Percentiles rank a stretch among this genome's conserved stretches.
These are phyloP conservation scores for Phyllotreta striolata DNA, from an alignment of 2,888 invertebrate species.

Conservation along the genomic window DNA sequence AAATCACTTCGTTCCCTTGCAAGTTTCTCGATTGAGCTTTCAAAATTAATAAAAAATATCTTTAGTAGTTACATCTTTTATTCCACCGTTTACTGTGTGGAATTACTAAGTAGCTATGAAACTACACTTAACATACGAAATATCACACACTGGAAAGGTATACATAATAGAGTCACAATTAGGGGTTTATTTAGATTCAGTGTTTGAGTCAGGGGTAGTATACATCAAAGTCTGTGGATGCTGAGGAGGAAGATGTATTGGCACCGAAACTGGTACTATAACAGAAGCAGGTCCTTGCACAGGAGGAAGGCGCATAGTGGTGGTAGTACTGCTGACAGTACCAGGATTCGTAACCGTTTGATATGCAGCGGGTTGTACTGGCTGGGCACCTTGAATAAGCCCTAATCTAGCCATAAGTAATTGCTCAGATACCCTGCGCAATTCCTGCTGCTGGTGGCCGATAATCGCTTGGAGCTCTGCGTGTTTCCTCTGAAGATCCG, in stretches of 20 bases:
- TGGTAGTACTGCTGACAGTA: slow-evolving; percentile 57
- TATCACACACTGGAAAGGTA: neutral
- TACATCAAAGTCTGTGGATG: slow-evolving; percentile 47
- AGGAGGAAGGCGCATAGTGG: slow-evolving; percentile 46
- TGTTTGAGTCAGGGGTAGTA: slow-evolving; percentile 50
- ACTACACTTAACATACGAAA: too few relatives aligned
- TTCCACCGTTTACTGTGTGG: too few relatives aligned
- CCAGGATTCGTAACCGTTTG: slow-evolving; percentile 46
- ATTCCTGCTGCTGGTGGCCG: slow-evolving; percentile 84
- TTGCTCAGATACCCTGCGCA: slow-evolving; percentile 86
- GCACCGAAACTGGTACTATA: slow-evolving; percentile 51
- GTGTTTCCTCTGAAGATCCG: slow-evolving; percentile 82
- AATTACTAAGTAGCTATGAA: too few relatives aligned
- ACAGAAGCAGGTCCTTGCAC: slow-evolving; percentile 49
- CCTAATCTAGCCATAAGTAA: slow-evolving; percentile 82
- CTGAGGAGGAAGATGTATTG: slow-evolving; percentile 38
- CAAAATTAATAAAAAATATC: neutral
- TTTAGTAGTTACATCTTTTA: neutral
- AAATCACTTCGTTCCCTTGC: slow-evolving; percentile 15
- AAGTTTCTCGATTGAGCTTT: slow-evolving; percentile 1
- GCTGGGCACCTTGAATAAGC: slow-evolving; percentile 60
- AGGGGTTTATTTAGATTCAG: slow-evolving; percentile 39
- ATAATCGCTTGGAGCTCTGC: slow-evolving; percentile 86
- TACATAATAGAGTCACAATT: neutral
- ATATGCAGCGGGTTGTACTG: slow-evolving; percentile 36